Percentiles rank a stretch among this genome's conserved stretches.
phyloP scores from a whole-genome alignment of 2,797 vertebrate species.

The Merluccius polli region DNA sequence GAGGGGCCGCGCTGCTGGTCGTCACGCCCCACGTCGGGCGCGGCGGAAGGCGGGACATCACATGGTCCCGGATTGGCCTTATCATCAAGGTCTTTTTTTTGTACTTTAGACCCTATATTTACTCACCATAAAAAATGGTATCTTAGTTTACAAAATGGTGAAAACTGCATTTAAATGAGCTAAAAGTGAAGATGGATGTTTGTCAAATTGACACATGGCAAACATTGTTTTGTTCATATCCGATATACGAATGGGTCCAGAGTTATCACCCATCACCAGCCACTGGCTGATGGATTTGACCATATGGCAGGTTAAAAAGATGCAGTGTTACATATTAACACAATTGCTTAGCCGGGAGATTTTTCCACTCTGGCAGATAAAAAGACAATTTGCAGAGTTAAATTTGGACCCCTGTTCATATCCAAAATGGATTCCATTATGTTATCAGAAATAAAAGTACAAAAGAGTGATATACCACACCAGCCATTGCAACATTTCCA shows the following conservation, averaged over 20 bases:
- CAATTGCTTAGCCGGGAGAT: too few species aligned
- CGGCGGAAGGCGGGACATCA: not conserved
- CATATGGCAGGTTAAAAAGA: too few species aligned
- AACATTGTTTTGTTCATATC: not conserved
- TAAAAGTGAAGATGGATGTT: not conserved
- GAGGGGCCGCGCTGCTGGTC: constrained; percentile 10
- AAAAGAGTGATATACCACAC: not conserved
- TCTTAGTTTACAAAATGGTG: not conserved
- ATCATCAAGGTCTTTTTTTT: not conserved
- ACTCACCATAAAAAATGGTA: not conserved
- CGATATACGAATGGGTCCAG: too few species aligned
- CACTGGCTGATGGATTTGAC: too few species aligned
- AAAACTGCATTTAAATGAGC: not conserved
- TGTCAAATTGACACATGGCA: not conserved
- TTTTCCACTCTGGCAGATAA: too few species aligned
- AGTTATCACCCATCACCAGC: too few species aligned
- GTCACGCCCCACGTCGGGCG: constrained; percentile 1
- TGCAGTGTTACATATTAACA: too few species aligned
- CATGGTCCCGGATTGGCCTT: not conserved
- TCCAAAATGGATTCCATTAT: not conserved
- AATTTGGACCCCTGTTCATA: too few species aligned
- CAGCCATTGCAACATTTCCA: not conserved
- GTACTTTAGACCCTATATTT: not conserved
- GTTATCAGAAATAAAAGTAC: not conserved
- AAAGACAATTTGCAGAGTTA: too few species aligned